Base-by-base conservation (phyloP, 2,888 invertebrate genomes). In the Xylota sylvarum region DNA sequence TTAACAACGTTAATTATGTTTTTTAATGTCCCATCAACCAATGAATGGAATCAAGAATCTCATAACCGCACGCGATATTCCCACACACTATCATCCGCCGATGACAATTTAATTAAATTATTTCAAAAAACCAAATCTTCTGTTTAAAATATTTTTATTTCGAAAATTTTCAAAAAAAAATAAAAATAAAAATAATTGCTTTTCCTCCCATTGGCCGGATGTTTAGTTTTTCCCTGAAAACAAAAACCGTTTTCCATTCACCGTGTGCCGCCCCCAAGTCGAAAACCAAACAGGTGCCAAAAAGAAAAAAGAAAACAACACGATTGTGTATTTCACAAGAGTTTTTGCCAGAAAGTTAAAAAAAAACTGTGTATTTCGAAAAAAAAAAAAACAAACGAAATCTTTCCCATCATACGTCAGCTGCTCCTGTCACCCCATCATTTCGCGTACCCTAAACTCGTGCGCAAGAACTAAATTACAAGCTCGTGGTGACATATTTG, bases 271-370 rank as follows among this genome's bases (percentile, higher is more conserved):
- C 73, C 48, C 37, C 37, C 55, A 30, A 64, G 3, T 60, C 17
- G 48, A 62, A 82, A 64, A 62, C 14, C 14, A 60, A 83, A 73
- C 83, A 83, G 83, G 83, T 83, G 83, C 83, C 83, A 83, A 83
- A 62, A 82, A 23, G 3, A 23, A 23, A 23, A 2, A 77, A 52
- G 17, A 56, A 76, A 76, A 82, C 73, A 81, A 67, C 62, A 67
- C 52, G 27, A 74, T 52, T 55, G 40, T 23, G 46, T 50, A 70
- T 77, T 76, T 76, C 69, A 62, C 48, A 80, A 80, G 5, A 74
- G 7, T 30, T 17, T 64, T 78, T 40, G 50, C 37, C 30, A 60
- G 60, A 60, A 48, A 40, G 23, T 19, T 50, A 43, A 62, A 73
- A 48, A 62, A 27, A 46, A 70, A 40, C 40, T 55, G n/a, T n/a